Base-by-base conservation (phyloP, 2,888 invertebrate genomes). In the Volucella inanis region DNA sequence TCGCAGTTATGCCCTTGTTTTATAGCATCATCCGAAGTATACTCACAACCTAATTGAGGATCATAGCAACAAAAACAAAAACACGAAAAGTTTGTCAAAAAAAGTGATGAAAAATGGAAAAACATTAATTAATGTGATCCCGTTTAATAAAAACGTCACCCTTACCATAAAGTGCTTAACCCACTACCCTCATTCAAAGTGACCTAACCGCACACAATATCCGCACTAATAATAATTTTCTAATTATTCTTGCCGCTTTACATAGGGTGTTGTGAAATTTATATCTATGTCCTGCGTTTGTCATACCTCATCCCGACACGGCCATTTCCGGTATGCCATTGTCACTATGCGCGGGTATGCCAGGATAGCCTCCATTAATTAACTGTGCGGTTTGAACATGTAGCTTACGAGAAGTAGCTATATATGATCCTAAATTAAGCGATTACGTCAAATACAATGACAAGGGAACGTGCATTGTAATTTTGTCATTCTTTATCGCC, bases 341-440 rank as follows among this genome's bases (percentile, higher is more conserved):
- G 14, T 6, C 41, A 11, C 8, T 22, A 39, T 38, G 18, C 38
- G 41, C 3, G 8, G 10, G 12, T 43, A 9, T 11, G 39, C 22
- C 15, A 6, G 6, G 6, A 31, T 31, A 31, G 31, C 6, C 31
- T 54, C 41, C 47, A 62, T 47, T 64, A 52, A 64, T 57, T 78
- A 64, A 70, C 55, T 62, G 43, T 70, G 64, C 49, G 77, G 70
- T 67, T 70, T 54, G 14, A 67, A 61, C 59, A 47, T 54, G 47
- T 54, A 50, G 64, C 54, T n/a, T 22, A 71, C 15, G 57, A 68
- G 54, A 68, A 54, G 67, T 78, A n/a, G n/a, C n/a, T n/a, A 78
- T 83, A 78, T 83, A 78, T 72, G 67, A 78, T 71, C 72, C 62
- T 72, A 83, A 83, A 78, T 77, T 78, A 83, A 78, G 82, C 74